phyloP scores from a whole-genome alignment of 1,140 invertebrate genomes.

The Cyrtorhinus lividipennis region DNA sequence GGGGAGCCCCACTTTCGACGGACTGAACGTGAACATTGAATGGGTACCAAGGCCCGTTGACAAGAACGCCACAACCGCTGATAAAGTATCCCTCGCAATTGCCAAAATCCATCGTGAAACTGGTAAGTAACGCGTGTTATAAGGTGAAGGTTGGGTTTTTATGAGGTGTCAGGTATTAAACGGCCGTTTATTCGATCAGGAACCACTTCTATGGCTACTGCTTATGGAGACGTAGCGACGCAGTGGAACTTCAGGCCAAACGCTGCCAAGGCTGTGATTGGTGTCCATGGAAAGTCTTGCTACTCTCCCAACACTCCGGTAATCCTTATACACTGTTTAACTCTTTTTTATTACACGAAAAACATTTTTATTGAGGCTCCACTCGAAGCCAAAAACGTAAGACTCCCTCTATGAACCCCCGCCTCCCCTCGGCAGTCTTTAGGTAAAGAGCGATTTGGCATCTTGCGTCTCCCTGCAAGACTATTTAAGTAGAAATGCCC shows the following conservation, averaged over 20 bases:
- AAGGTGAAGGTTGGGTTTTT: too few relatives aligned
- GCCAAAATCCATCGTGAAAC: background rate
- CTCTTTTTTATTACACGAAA: too few relatives aligned
- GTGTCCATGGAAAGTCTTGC: constrained; percentile 9
- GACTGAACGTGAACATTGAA: constrained; percentile 7
- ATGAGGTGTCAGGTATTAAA: too few relatives aligned
- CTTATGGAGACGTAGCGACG: background rate
- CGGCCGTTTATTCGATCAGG: too few relatives aligned
- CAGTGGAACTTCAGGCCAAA: constrained; percentile 13
- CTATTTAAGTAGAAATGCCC: too few relatives aligned
- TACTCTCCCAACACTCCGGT: background rate
- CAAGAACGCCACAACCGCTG: background rate
- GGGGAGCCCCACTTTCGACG: constrained; percentile 19
- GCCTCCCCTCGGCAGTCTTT: too few relatives aligned
- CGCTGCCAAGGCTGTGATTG: constrained; percentile 8
- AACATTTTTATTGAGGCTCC: too few relatives aligned
- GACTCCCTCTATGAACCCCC: too few relatives aligned
- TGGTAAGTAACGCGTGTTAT: constrained; percentile 3
- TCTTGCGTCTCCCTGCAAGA: too few relatives aligned
- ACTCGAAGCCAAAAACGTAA: too few relatives aligned
- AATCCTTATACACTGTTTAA: too few relatives aligned
- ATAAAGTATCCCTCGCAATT: background rate
- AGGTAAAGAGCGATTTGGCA: too few relatives aligned
- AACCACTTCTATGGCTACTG: background rate
- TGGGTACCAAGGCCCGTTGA: constrained; percentile 9